Evolutionary conservation across 2,797 vertebrate genomes (phyloP).

Genomic region (Cottoperca gobio): DNA sequence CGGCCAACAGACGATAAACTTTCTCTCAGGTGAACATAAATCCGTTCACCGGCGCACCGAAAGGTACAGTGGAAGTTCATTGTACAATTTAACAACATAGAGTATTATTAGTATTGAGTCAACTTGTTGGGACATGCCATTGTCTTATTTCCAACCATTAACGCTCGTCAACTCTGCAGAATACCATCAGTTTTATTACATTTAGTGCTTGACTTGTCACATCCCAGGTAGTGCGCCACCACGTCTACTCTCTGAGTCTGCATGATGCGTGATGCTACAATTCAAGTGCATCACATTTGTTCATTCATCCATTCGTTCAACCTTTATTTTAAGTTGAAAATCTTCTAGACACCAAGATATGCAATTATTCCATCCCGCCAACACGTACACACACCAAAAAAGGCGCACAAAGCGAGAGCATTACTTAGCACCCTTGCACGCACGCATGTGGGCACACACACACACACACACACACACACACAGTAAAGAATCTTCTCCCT

Average conservation of each 20-base stretch:
- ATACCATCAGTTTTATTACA: not conserved
- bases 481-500: not conserved
- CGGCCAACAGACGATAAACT: slow-evolving; percentile 1
- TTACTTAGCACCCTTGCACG: no score
- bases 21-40: not conserved
- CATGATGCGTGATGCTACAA: not conserved
- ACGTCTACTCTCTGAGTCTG: not conserved
- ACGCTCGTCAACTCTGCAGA: not conserved
- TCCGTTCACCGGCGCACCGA: not conserved
- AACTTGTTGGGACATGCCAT: not conserved
- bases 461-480: no score
- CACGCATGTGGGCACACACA: no score
- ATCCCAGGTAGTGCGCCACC: not conserved
- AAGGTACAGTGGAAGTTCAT: not conserved
- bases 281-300: not conserved
- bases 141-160: not conserved
- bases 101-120: not conserved
- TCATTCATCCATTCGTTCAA: no score
- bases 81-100: not conserved
- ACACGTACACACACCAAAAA: no score
- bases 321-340: no score
- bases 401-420: no score
- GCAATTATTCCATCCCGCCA: no score
- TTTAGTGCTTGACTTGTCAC: not conserved
- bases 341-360: no score